Percentiles rank a stretch among this genome's conserved stretches.
Conservation (phyloP, 1,140 invertebrate species). For the Phocides pigmalion region DNA sequence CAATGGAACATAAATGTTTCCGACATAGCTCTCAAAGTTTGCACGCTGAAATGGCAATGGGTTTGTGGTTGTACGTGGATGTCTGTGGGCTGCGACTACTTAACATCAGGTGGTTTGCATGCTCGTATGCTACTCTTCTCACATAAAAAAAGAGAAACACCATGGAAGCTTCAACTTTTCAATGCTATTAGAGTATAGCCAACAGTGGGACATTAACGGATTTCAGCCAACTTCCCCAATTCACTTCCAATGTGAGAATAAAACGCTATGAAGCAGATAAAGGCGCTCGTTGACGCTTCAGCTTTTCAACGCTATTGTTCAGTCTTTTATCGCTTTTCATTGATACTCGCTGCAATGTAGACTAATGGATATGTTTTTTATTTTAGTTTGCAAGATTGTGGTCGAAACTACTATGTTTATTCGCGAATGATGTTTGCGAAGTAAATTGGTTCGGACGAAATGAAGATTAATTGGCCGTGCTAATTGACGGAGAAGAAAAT, state of each 20-base stretch:
- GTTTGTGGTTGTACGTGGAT: too few species aligned
- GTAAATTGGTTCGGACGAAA: slow-evolving; percentile 6
- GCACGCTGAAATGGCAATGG: too few species aligned
- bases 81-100: too few species aligned
- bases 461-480: slow-evolving; percentile 7
- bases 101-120: too few species aligned
- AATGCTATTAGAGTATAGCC: too few species aligned
- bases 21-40: too few species aligned
- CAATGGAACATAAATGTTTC: too few species aligned
- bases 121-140: too few species aligned
- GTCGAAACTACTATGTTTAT: neutral
- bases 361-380: slow-evolving; percentile 10
- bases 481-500: neutral
- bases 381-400: neutral
- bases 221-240: too few species aligned
- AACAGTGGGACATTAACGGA: neutral
- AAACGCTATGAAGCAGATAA: slow-evolving; percentile 1
- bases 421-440: neutral
- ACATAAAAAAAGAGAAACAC: too few species aligned
- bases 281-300: slow-evolving; percentile 12
- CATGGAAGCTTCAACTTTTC: too few species aligned
- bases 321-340: slow-evolving; percentile 6
- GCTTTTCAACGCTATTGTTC: slow-evolving; percentile 17
- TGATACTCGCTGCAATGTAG: slow-evolving; percentile 9
- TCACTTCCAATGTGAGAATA: neutral